Evolutionary conservation across 2,888 invertebrate species (phyloP), one percentile per base, ranked within the genome.

Genomic region (Metallyticus violacea): DNA sequence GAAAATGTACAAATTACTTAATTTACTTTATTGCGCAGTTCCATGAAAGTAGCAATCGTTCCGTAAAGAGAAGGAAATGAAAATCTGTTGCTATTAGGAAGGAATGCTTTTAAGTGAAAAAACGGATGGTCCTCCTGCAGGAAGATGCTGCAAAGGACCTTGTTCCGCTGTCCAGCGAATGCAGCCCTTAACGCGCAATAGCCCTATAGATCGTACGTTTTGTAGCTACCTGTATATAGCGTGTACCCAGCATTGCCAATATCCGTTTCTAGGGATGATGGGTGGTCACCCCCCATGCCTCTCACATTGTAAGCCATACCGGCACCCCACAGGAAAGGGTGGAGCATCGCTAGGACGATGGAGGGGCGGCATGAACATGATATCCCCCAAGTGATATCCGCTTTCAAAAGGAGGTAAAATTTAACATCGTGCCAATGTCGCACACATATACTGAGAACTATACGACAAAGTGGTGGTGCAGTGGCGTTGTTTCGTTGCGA

Each of bases 381-480:
- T 83, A 83, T 62, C 77, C 83, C 83, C 83, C 83, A 28, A 83
- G 83, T 83, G 83, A 83, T 83, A 83, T 83, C 83, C 77, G 83
- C 29, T 83, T 83, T 83, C 83, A 83, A 83, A 83, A 83, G 83
- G 83, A 76, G 83, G 77, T 25, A 83, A 77, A 83, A 83, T 83
- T 77, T 83, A 83, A 76, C 77, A 77, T 15, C 27, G 76, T 22
- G 40, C n/a, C n/a, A n/a, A n/a, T n/a, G n/a, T n/a, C 40, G 22
- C 40, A 62, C 40, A 62, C 15, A 62, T 22, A 62, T 62, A 22
- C 40, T 9, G 40, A n/a, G n/a, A n/a, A n/a, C n/a, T n/a, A n/a
- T n/a, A n/a, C 22, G 40, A 9, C 40, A 62, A 22, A 15, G 40
- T 22, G 40, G 40, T 62, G 40, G 9, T 22, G 40, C 40, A 62